Evolutionary conservation across 2,888 invertebrate genomes (phyloP), one percentile per base, ranked within the genome.

Genomic region (Aquatica leii): DNA sequence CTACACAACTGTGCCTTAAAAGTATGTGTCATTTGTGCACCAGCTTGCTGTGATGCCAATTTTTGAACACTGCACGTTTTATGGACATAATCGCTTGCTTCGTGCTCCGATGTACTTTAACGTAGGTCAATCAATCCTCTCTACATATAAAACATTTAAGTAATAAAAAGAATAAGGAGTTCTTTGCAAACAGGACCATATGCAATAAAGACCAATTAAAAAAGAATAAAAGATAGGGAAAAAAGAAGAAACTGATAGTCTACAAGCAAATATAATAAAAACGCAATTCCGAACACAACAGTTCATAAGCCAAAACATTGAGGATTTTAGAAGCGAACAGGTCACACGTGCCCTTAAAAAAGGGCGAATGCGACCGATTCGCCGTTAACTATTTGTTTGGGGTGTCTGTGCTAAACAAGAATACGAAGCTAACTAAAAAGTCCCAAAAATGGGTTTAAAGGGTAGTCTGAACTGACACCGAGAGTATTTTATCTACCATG

Each of bases 401-500:
- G n/a, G n/a, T n/a, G n/a, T 37, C 37, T 51, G 48, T 61, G 67
- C 67, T 67, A 66, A 66, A 59, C 12, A 57, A 54, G 52, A 57
- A 40, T 50, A 56, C 17, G 24, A 64, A 62, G 62, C 62, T 58
- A 58, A 58, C 62, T 62, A 62, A 59, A 34, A 21, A 41, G 43
- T 15, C 24, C n/a, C 21, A 31, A 35, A 17, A 14, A 20, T 24
- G 37, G 17, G n/a, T 58, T 48, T 41, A 48, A n/a, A 35, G 63
- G 55, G 51, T 41, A 62, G 15, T 59, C 31, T 66, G 62, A 57
- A 61, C 53, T 54, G 66, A 66, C 66, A 66, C 62, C 66, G 66
- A 66, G 48, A 63, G 60, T 57, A 57, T 67, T 71, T 75, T 78
- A 77, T 73, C 78, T 81, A 82, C 82, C 81, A 80, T 82, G 76